A percentile compares a stretch with the other conserved stretches of the same genome.
Evolutionary conservation across 2,888 invertebrate genomes (phyloP).

Genomic region (Chloromyia formosa): DNA sequence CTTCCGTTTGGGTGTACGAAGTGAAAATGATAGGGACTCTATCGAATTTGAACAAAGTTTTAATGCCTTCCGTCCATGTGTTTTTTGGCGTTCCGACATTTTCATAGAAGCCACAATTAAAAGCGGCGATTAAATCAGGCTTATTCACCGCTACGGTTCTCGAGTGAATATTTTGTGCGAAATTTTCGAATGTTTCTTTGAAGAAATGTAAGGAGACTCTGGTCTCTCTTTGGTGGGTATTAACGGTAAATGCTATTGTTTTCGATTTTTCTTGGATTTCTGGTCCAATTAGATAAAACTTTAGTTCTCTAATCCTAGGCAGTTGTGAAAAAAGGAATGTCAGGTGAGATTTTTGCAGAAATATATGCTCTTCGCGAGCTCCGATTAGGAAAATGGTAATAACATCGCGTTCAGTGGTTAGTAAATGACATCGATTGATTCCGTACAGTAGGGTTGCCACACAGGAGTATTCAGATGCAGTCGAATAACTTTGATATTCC

Average conservation of each 20-base stretch:
- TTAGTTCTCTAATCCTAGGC: constrained; percentile 52
- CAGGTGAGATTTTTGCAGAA: constrained; percentile 55
- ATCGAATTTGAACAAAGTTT: constrained; percentile 52
- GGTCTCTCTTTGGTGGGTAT: background rate
- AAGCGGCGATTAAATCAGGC: constrained; percentile 54
- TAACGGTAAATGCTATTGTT: background rate
- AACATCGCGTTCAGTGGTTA: constrained; percentile 24
- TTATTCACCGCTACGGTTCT: background rate
- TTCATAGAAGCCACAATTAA: constrained; percentile 58
- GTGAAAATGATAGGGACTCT: constrained; percentile 58
- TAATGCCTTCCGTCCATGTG: constrained; percentile 52
- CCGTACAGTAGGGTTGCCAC: constrained; percentile 55
- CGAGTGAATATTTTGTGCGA: constrained; percentile 38
- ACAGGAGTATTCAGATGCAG: constrained; percentile 57
- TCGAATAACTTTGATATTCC: constrained; percentile 54
- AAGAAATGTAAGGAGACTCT: constrained; percentile 45
- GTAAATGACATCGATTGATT: constrained; percentile 49
- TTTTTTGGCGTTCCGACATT: constrained; percentile 38
- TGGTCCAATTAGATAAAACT: constrained; percentile 56
- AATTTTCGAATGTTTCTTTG: constrained; percentile 52
- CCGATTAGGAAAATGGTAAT: constrained; percentile 55
- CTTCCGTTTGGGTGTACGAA: constrained; percentile 55
- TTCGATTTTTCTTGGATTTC: constrained; percentile 42
- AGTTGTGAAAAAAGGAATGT: constrained; percentile 56
- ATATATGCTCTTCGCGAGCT: constrained; percentile 53